These are phyloP conservation scores for Apis dorsata DNA, from an alignment of 1,140 invertebrate species.

Conservation along the genomic window DNA sequence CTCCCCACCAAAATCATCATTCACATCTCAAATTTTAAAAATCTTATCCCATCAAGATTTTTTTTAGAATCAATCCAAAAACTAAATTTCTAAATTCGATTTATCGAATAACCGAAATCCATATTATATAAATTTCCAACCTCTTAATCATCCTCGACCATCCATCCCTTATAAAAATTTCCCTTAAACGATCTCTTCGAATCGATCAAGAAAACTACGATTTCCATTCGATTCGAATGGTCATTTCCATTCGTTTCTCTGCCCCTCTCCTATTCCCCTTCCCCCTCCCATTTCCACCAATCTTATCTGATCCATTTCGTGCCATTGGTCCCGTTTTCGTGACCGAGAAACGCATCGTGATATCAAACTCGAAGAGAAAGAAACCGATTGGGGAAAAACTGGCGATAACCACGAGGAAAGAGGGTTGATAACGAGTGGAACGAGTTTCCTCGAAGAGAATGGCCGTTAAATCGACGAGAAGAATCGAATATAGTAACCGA, in stretches of 20 bases:
- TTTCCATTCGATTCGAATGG: not conserved
- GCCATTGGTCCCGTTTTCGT: too few relatives aligned
- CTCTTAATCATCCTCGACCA: too few relatives aligned
- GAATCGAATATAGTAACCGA: not conserved
- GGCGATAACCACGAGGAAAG: not conserved
- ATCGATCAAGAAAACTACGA: too few relatives aligned
- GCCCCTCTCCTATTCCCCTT: not conserved
- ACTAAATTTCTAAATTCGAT: too few relatives aligned
- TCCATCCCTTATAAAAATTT: too few relatives aligned
- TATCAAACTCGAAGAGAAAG: not conserved
- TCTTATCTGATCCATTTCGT: not conserved
- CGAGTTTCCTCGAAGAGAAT: not conserved
- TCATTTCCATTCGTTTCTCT: not conserved
- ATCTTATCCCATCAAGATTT: too few relatives aligned
- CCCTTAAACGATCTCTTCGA: too few relatives aligned
- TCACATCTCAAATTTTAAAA: too few relatives aligned
- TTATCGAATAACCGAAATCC: too few relatives aligned
- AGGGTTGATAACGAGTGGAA: conserved; percentile 2
- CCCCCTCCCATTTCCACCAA: not conserved
- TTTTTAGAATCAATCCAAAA: too few relatives aligned
- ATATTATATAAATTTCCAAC: too few relatives aligned
- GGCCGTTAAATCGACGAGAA: conserved; percentile 14
- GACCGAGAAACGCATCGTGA: not conserved
- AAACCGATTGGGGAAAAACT: not conserved
- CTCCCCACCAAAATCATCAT: too few relatives aligned